phyloP scores from a whole-genome alignment of 1,140 invertebrate species.

The Oryzaephilus surinamensis region DNA sequence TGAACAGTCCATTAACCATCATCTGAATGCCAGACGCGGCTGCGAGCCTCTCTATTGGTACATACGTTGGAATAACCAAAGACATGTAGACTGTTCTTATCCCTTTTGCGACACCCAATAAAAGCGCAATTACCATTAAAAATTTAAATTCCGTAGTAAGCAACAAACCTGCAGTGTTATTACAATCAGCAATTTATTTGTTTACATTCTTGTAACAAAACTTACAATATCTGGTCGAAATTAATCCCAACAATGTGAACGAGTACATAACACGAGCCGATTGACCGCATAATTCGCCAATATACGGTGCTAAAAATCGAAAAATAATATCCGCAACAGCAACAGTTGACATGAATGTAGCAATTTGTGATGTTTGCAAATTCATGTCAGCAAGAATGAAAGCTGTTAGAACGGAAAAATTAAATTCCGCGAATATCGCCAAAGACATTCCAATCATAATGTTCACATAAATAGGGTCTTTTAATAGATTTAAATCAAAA shows the following conservation, averaged over 20 bases:
- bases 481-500: conserved; percentile 54
- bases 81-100: conserved; percentile 56
- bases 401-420: conserved; percentile 57
- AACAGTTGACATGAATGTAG: conserved; percentile 49
- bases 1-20: conserved; percentile 41
- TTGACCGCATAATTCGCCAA: conserved; percentile 39
- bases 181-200: conserved; percentile 1
- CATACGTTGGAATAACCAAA: conserved; percentile 51
- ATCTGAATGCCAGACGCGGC: conserved; percentile 52
- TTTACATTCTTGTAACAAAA: conserved; percentile 3
- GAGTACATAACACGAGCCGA: conserved; percentile 33
- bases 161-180: conserved; percentile 15
- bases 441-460: conserved; percentile 55
- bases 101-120: conserved; percentile 52
- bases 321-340: conserved; percentile 47
- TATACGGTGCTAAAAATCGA: conserved; percentile 49
- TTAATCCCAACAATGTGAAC: conserved; percentile 30
- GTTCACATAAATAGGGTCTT: conserved; percentile 54
- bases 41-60: conserved; percentile 50
- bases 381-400: conserved; percentile 54
- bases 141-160: conserved; percentile 12
- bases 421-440: conserved; percentile 55
- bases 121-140: conserved; percentile 36
- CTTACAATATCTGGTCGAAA: conserved; percentile 32
- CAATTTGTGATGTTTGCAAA: conserved; percentile 44